phyloP scores from a whole-genome alignment of 2,888 invertebrate genomes.

The Endotricha flammealis region DNA sequence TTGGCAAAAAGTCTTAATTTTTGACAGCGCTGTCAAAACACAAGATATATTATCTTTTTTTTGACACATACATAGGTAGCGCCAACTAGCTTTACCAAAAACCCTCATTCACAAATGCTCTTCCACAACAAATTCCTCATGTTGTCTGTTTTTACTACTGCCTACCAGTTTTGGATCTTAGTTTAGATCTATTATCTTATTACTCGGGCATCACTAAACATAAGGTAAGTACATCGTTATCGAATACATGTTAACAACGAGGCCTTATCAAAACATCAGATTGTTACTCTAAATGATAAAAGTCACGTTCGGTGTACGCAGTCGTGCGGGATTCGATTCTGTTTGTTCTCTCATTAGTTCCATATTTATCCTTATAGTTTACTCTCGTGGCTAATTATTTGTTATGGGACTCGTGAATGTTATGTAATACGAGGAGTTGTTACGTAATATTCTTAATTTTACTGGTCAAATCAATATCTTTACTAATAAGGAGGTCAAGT shows the following conservation, averaged over 20 bases:
- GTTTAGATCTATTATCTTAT: constrained; percentile 22
- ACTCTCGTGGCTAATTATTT: not conserved
- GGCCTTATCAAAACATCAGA: constrained; percentile 22
- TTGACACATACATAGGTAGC: too few species aligned
- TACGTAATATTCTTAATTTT: too few species aligned
- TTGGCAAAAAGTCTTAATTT: too few species aligned
- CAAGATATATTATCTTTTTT: too few species aligned
- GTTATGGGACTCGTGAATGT: not conserved
- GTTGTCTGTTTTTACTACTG: not conserved
- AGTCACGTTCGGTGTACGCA: constrained; percentile 8
- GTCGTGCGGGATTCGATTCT: not conserved
- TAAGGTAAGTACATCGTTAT: constrained; percentile 18
- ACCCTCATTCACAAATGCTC: too few species aligned
- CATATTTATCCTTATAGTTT: not conserved
- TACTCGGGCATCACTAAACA: constrained; percentile 8
- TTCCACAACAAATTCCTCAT: too few species aligned
- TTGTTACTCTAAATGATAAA: constrained; percentile 9
- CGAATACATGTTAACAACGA: constrained; percentile 22
- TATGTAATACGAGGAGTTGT: too few species aligned
- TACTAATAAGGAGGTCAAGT: too few species aligned
- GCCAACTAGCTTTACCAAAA: too few species aligned
- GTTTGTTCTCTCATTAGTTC: not conserved
- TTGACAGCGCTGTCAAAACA: too few species aligned
- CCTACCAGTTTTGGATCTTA: constrained; percentile 12
- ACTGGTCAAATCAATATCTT: too few species aligned